A percentile compares a stretch with the other conserved stretches of the same genome.
phyloP scores from a whole-genome alignment of 2,797 vertebrate genomes.

The Artibeus jamaicensis region DNA sequence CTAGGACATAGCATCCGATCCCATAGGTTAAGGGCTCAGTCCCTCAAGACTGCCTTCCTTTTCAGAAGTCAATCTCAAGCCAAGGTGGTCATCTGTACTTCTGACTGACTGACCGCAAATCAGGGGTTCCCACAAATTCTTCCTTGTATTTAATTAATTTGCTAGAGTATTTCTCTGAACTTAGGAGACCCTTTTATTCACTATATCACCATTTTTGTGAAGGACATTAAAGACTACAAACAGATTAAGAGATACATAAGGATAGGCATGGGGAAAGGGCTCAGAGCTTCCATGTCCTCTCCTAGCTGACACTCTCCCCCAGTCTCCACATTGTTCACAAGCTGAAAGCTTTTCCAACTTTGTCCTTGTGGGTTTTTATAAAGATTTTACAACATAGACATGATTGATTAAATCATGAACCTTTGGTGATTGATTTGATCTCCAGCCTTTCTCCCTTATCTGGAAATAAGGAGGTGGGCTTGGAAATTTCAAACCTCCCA shows the following conservation, averaged over 20 bases:
- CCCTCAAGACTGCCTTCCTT: background rate
- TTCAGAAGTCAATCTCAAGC: background rate
- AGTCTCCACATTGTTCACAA: background rate
- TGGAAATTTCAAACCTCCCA: background rate
- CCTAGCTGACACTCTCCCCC: background rate
- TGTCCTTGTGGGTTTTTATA: background rate
- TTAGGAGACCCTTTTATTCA: background rate
- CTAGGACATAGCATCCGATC: background rate
- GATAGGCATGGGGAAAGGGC: background rate
- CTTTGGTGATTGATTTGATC: background rate
- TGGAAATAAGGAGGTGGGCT: background rate
- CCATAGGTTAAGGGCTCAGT: background rate
- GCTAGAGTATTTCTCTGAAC: background rate
- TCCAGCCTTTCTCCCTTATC: background rate
- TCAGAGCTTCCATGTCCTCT: background rate
- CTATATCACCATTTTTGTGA: background rate
- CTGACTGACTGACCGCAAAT: background rate
- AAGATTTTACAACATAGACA: background rate
- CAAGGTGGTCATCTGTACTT: background rate
- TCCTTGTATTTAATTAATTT: background rate
- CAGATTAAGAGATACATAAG: background rate
- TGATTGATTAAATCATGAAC: background rate
- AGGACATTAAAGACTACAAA: background rate
- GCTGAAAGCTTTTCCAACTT: background rate
- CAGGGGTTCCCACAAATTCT: background rate